Evolutionary conservation across 2,888 invertebrate species (phyloP), one percentile per base, ranked within the genome.

Genomic region (Cephus pygmeus): DNA sequence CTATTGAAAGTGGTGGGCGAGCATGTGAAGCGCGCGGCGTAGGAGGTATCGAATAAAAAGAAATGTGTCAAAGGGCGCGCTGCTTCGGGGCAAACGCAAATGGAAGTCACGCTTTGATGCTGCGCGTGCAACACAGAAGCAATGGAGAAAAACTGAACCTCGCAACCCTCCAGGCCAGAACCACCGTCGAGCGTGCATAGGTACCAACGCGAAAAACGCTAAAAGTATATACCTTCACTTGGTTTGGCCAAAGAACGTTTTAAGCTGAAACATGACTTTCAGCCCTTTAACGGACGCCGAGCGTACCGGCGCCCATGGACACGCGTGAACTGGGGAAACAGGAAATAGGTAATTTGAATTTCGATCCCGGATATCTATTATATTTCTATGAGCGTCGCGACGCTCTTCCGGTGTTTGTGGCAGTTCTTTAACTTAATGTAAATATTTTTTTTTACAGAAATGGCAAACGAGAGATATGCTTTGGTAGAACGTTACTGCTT

Each of bases 21-120:
- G 33, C n/a, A 69, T 15, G 56, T 23, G 9, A 56, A 56, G 40
- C 74, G 30, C 34, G 30, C 33, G 56, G 56, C 68, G 76, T 12
- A 56, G 76, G 84, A 56, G 76, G 84, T 85, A 87, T 87, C 86
- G 87, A 89, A 89, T 89, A 87, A 89, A 90, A 90, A 90, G 88
- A 88, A 90, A 88, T 88, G 86, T 88, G 87, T 90, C 90, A 90
- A 89, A 90, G 88, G 86, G 86, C 85, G 85, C 75, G 83, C 81
- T 81, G 80, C 82, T 81, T 80, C 79, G 81, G 83, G 80, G 85
- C 83, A 83, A 86, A 84, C 81, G 86, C 85, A 88, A 88, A 89
- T 87, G 88, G 87, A 88, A 87, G 81, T 82, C 69, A 77, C 80
- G 85, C 88, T 90, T 89, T 90, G 88, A 89, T 85, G 83, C 82